Conservation (phyloP, 2,113 vertebrate species). For the Rhynchomys soricoides region DNA sequence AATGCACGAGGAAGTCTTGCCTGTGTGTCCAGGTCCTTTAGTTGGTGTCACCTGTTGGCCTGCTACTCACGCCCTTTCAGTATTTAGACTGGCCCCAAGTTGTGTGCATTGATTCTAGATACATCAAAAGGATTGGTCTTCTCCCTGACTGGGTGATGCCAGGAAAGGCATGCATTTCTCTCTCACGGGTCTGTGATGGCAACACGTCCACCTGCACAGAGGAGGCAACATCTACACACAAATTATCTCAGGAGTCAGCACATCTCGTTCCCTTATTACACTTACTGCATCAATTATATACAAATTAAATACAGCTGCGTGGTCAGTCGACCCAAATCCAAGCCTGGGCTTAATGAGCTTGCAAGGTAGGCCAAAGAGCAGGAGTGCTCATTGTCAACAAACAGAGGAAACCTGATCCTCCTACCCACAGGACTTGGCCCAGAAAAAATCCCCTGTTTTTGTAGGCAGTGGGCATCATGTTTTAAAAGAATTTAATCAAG, state of each 20-base stretch:
- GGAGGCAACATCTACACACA: constrained; percentile 84
- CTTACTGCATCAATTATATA: constrained; percentile 85
- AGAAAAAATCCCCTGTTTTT: constrained; percentile 79
- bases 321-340: constrained; percentile 78
- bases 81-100: constrained; percentile 74
- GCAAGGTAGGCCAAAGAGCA: constrained; percentile 74
- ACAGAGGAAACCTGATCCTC: constrained; percentile 84
- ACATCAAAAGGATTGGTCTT: constrained; percentile 50
- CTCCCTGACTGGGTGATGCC: constrained; percentile 72
- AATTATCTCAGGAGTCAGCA: constrained; percentile 85
- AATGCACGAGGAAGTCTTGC: not conserved
- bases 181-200: constrained; percentile 85
- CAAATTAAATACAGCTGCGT: constrained; percentile 88
- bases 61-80: constrained; percentile 68
- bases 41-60: constrained; percentile 66
- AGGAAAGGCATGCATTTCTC: constrained; percentile 79
- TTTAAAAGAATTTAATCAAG: constrained; percentile 79
- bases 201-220: constrained; percentile 84
- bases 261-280: constrained; percentile 83
- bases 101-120: constrained; percentile 65
- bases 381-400: constrained; percentile 84
- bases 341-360: constrained; percentile 78
- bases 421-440: constrained; percentile 58
- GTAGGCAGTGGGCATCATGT: constrained; percentile 53
- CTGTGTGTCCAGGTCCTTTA: not conserved